phyloP scores from a whole-genome alignment of 2,113 vertebrate genomes.

The Synchiropus splendidus region DNA sequence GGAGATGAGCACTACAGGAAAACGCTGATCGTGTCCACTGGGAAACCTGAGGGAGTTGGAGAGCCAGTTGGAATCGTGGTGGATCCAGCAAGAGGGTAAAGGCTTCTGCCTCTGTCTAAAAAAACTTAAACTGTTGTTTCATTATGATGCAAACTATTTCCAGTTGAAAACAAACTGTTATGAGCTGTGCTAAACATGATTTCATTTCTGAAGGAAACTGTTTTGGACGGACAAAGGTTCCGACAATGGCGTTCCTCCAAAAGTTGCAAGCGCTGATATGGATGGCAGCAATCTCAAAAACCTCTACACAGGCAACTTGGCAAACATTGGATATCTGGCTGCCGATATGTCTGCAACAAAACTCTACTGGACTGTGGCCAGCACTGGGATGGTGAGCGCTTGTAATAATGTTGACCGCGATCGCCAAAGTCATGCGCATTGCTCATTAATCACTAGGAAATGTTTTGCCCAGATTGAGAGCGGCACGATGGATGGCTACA shows the following conservation, averaged over 20 bases:
- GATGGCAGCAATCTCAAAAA: slow-evolving; percentile 55
- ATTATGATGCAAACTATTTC: too few relatives aligned
- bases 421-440: too few relatives aligned
- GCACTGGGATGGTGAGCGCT: slow-evolving; percentile 46
- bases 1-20: slow-evolving; percentile 58
- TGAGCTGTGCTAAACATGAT: neutral
- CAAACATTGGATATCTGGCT: slow-evolving; percentile 50
- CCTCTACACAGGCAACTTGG: slow-evolving; percentile 55
- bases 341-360: slow-evolving; percentile 52
- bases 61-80: slow-evolving; percentile 56
- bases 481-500: slow-evolving; percentile 61
- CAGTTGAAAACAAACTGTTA: too few relatives aligned
- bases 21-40: slow-evolving; percentile 57
- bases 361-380: slow-evolving; percentile 60
- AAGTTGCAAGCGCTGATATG: slow-evolving; percentile 63
- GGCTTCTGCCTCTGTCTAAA: neutral
- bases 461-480: slow-evolving; percentile 54
- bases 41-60: slow-evolving; percentile 60
- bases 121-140: neutral
- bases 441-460: too few relatives aligned
- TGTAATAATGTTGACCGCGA: too few relatives aligned
- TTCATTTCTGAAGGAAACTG: slow-evolving; percentile 43
- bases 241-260: slow-evolving; percentile 56
- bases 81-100: slow-evolving; percentile 63
- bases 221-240: slow-evolving; percentile 67